phyloP scores from a whole-genome alignment of 2,113 vertebrate genomes.

The Globicephala melas region DNA sequence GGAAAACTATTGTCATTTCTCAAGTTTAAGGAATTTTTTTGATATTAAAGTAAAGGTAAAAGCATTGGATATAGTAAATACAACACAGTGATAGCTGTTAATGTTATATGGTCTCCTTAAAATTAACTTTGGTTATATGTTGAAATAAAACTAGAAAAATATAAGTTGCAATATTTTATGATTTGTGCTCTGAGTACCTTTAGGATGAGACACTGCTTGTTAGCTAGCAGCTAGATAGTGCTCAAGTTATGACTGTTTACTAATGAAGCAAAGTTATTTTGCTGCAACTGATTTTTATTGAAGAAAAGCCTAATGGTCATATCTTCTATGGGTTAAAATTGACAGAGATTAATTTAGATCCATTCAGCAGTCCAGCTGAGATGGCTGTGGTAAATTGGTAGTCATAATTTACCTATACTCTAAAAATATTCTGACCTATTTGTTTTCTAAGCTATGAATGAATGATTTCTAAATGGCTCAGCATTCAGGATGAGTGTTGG shows the following conservation, averaged over 20 bases:
- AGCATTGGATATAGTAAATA: not conserved
- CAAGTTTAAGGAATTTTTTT: not conserved
- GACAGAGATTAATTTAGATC: slow-evolving; percentile 57
- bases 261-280: slow-evolving; percentile 54
- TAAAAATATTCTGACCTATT: slow-evolving; percentile 48
- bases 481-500: not conserved
- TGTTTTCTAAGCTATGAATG: slow-evolving; percentile 44
- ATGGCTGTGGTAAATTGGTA: not conserved
- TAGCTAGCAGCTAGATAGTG: not conserved
- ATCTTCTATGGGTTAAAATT: slow-evolving; percentile 13
- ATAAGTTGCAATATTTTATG: not conserved
- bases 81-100: not conserved
- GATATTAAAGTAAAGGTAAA: slow-evolving; percentile 6
- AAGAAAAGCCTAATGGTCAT: not conserved
- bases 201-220: not conserved
- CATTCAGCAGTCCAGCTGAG: slow-evolving; percentile 18
- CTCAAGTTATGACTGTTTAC: not conserved
- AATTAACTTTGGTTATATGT: not conserved
- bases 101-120: not conserved
- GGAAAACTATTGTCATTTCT: not conserved
- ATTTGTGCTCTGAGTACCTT: not conserved
- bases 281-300: slow-evolving; percentile 6
- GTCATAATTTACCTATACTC: slow-evolving; percentile 45
- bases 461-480: slow-evolving; percentile 37
- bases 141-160: not conserved